phyloP scores from a whole-genome alignment of 2,888 invertebrate genomes.

The Callinectes sapidus region DNA sequence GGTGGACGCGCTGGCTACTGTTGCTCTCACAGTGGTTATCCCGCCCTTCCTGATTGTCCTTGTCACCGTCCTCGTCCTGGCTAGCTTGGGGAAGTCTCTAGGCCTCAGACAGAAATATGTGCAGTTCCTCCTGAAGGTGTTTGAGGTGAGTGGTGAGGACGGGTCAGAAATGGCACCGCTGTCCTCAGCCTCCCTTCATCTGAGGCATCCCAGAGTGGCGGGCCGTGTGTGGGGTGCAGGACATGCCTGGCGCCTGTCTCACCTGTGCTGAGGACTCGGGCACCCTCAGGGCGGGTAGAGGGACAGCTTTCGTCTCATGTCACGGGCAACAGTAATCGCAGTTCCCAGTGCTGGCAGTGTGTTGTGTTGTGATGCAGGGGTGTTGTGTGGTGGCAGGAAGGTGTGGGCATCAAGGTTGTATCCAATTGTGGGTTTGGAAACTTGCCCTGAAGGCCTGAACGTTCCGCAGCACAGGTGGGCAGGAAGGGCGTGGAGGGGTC shows the following conservation, averaged over 20 bases:
- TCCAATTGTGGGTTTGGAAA: not conserved
- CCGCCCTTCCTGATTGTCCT: constrained; percentile 68
- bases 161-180: not conserved
- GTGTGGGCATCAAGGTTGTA: not conserved
- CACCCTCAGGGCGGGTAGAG: not conserved
- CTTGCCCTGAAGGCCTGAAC: not conserved
- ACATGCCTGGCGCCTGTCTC: not conserved
- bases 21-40: constrained; percentile 61
- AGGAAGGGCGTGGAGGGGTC: not conserved
- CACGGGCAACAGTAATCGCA: not conserved
- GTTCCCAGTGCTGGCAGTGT: not conserved
- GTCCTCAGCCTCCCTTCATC: not conserved
- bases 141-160: constrained; percentile 69
- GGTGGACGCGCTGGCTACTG: constrained; percentile 54
- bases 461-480: not conserved
- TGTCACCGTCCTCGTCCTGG: constrained; percentile 65
- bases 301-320: not conserved
- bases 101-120: constrained; percentile 71
- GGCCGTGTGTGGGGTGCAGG: not conserved
- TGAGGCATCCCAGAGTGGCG: not conserved
- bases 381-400: not conserved
- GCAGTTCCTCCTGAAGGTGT: constrained; percentile 66
- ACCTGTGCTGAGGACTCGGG: not conserved
- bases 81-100: constrained; percentile 69
- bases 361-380: not conserved